Evolutionary conservation across 2,888 invertebrate genomes (phyloP).

Genomic region (Hedya salicella): DNA sequence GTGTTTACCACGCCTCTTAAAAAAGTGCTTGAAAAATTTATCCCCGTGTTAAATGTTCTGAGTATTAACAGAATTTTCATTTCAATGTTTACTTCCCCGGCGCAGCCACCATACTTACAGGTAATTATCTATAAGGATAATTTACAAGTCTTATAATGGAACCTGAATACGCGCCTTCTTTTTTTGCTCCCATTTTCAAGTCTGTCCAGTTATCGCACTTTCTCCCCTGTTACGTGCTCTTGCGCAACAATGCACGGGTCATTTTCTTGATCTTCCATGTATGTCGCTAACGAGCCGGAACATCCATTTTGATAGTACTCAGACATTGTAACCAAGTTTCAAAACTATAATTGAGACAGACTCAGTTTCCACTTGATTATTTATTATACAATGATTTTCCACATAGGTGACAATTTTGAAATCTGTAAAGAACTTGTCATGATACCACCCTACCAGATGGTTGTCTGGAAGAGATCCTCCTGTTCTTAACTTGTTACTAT

Average conservation of each 20-base stretch:
- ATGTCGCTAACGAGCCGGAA: slow-evolving; percentile 35
- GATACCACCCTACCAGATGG: no score
- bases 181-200: slow-evolving; percentile 40
- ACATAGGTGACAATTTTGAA: no score
- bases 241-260: slow-evolving; percentile 36
- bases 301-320: background rate
- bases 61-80: no score
- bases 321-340: background rate
- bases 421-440: no score
- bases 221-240: slow-evolving; percentile 40
- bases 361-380: no score
- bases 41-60: no score
- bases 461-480: no score
- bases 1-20: no score
- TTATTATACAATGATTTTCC: no score
- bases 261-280: slow-evolving; percentile 38
- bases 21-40: no score
- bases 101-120: background rate
- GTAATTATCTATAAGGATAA: slow-evolving; percentile 19
- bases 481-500: no score
- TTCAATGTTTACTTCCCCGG: background rate
- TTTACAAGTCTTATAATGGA: slow-evolving; percentile 15
- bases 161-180: slow-evolving; percentile 25
- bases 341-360: background rate
- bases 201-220: slow-evolving; percentile 42